Conservation (phyloP, 2,888 invertebrate genomes). For the Spisula subtruncata region DNA sequence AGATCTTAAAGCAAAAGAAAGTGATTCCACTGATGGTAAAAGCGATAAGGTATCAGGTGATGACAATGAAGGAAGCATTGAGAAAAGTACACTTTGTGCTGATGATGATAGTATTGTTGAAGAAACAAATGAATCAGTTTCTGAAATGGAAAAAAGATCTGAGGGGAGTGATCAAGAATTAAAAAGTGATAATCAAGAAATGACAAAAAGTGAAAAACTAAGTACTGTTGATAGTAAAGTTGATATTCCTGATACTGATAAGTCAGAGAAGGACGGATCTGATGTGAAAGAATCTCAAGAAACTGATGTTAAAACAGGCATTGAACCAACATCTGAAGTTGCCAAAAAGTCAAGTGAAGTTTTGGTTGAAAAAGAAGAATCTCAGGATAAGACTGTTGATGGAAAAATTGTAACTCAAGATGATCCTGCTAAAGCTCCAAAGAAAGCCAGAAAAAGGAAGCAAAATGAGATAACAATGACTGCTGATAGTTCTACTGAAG, state of each 20-base stretch:
- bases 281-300: not conserved
- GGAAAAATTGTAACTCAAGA: not conserved
- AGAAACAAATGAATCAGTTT: not conserved
- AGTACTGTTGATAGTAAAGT: not conserved
- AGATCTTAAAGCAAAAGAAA: not conserved
- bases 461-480: slow-evolving; percentile 42
- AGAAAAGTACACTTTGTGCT: not conserved
- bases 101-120: not conserved
- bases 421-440: not conserved
- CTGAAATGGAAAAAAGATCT: not conserved
- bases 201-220: not conserved
- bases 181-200: slow-evolving; percentile 17
- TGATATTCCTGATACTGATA: slow-evolving; percentile 15
- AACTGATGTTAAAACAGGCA: not conserved
- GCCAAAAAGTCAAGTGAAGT: not conserved
- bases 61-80: not conserved
- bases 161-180: not conserved
- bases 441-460: slow-evolving; percentile 53
- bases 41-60: not conserved
- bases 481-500: slow-evolving; percentile 49
- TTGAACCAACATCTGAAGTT: not conserved
- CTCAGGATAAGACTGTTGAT: not conserved
- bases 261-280: not conserved
- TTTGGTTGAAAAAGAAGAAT: slow-evolving; percentile 20
- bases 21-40: not conserved